Base-by-base conservation (phyloP, 2,797 vertebrate genomes). In the Tokudaia tokunoshimensis region DNA sequence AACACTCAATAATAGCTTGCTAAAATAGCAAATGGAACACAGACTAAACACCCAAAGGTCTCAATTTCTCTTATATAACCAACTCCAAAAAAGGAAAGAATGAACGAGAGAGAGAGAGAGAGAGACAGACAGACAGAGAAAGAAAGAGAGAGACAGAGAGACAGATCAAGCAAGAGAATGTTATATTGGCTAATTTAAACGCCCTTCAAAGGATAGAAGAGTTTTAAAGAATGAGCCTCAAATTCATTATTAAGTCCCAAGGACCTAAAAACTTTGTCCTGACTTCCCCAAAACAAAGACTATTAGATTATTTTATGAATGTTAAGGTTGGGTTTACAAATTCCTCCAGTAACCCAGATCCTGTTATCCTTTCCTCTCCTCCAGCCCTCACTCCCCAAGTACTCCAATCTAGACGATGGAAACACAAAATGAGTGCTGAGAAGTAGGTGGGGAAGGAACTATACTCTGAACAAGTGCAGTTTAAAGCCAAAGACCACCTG, bases 31-130 rank as follows among this genome's bases (percentile, higher is more conserved):
- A 88, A 91, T 31, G 55, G 92, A 72, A 85, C 82, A 24, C 59
- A 96, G 89, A 57, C n/a, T 81, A 78, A 92, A 88, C 15, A 78
- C 78, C 74, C 94, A 92, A 88, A 96, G 82, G 52, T 95, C 34
- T 94, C 82, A 34, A 74, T 81, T 89, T 95, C 63, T 89, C 41
- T 85, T 67, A 50, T 72, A 52, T 92, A 90, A 78, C 76, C 72
- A 90, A 47, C 29, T 34, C 79, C 52, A 72, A 59, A 70, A 81
- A 26, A 29, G 26, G n/a, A 31, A 72, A 47, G 59, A 87, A 26
- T 52, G 72, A 55, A 84, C 20, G 57, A 63, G 61, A 63, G 24
- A 26, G 10, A 29, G 26, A 29, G 61, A 29, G 10, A 29, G 19
- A 20, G 84, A 70, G 31, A 12, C 12, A 52, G n/a, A 84, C 14